phyloP scores from a whole-genome alignment of 2,797 vertebrate species.

The Acanthornis magna region DNA sequence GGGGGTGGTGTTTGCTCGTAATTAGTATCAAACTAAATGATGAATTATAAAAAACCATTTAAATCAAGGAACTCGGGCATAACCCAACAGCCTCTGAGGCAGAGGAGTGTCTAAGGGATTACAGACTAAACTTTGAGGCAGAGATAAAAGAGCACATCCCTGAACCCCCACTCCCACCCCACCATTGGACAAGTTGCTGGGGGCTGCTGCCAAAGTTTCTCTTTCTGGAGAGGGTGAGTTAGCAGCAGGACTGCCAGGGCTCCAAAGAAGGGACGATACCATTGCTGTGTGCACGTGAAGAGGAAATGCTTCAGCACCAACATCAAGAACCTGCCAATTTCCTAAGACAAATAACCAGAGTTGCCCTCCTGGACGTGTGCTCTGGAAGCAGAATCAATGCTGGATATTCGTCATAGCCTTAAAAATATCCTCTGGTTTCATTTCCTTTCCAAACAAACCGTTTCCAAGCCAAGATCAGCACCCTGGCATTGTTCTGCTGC shows the following conservation, averaged over 20 bases:
- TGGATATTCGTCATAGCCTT: accelerated
- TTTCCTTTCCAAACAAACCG: neutral
- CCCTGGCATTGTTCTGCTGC: neutral
- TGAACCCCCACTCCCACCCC: neutral
- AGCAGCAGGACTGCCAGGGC: neutral
- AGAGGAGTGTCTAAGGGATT: neutral
- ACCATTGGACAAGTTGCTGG: accelerated
- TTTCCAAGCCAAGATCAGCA: neutral
- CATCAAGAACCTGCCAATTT: neutral
- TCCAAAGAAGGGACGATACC: neutral
- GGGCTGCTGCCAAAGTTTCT: neutral
- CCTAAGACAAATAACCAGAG: neutral
- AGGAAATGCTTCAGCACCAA: neutral
- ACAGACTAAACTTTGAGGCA: neutral
- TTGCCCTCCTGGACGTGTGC: neutral
- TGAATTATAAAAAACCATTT: neutral
- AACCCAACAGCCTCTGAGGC: neutral
- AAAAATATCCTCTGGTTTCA: neutral
- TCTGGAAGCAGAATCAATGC: neutral
- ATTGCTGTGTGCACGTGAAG: neutral
- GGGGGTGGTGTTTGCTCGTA: neutral
- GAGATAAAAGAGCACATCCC: neutral
- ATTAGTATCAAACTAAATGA: neutral
- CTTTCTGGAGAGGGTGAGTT: neutral
- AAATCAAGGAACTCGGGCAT: neutral